Base-by-base conservation (phyloP, 2,888 invertebrate species). In the Sesamia inferens region DNA sequence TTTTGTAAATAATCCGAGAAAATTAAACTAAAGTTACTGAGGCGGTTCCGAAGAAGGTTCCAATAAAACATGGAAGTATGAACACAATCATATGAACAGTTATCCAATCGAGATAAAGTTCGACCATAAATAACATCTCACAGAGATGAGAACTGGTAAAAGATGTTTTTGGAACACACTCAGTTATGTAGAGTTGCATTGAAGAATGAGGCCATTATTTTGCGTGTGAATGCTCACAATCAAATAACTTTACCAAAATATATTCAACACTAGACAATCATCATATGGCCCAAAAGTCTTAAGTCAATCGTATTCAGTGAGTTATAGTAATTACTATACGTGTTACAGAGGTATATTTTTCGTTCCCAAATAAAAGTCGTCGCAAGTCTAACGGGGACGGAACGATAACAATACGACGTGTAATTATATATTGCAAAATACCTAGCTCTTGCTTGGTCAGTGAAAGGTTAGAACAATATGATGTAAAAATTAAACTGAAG, bases 71-170 rank as follows among this genome's bases (percentile, higher is more conserved):
- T 66, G 55, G 13, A 6, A 57, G 44, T 69, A 57, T 59, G 31
- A 68, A 79, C 55, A 63, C 54, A 73, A 79, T 66, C 59, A 16
- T 72, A 85, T 79, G 68, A 73, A 81, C 68, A 76, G 73, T 79
- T 79, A 81, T 66, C 67, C 57, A 63, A 70, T 71, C 62, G 67
- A 63, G 39, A 85, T 77, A 73, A 71, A 67, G n/a, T 65, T 71
- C 24, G 69, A 75, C 74, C 62, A 69, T 85, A 80, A 80, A 79
- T 82, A 64, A 77, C 59, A 59, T 71, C 63, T 68, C 58, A 42
- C 54, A 47, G 55, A 62, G 70, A 73, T 68, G 57, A 68, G 76
- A 66, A 71, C 68, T 19, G 54, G 55, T 71, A 71, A 77, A 63
- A 57, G 31, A 68, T 68, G 55, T 73, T 69, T 77, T 68, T 61